phyloP scores from a whole-genome alignment of 2,888 invertebrate genomes.

The Metacarcinus magister region DNA sequence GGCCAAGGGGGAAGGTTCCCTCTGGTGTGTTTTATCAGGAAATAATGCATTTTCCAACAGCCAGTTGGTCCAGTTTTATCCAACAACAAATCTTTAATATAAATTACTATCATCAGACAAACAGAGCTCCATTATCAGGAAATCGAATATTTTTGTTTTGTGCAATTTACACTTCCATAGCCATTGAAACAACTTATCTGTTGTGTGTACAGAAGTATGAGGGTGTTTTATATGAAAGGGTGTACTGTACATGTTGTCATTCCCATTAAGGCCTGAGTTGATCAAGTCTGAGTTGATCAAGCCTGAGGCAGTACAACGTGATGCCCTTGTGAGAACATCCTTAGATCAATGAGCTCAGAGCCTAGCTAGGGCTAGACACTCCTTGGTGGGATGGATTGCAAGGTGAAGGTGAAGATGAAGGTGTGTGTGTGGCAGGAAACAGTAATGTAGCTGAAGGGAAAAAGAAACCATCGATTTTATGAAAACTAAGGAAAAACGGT shows the following conservation, averaged over 20 bases:
- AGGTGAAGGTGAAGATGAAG: neutral
- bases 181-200: neutral
- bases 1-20: neutral
- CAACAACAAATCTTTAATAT: neutral
- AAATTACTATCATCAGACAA: neutral
- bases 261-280: neutral
- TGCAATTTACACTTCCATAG: neutral
- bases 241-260: neutral
- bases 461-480: neutral
- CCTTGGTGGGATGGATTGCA: neutral
- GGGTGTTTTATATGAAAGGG: neutral
- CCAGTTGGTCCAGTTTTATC: neutral
- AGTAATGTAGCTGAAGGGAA: neutral
- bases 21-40: conserved; percentile 27
- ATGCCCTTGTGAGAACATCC: neutral
- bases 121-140: neutral
- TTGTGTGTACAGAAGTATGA: neutral
- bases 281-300: neutral
- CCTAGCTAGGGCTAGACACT: neutral
- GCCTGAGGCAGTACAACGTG: neutral
- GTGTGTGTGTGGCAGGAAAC: neutral
- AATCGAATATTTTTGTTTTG: neutral
- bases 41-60: conserved; percentile 17
- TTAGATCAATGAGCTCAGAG: neutral
- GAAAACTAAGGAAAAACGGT: neutral